Evolutionary conservation across 1,140 invertebrate genomes (phyloP).

Genomic region (Cherax quadricarinatus): DNA sequence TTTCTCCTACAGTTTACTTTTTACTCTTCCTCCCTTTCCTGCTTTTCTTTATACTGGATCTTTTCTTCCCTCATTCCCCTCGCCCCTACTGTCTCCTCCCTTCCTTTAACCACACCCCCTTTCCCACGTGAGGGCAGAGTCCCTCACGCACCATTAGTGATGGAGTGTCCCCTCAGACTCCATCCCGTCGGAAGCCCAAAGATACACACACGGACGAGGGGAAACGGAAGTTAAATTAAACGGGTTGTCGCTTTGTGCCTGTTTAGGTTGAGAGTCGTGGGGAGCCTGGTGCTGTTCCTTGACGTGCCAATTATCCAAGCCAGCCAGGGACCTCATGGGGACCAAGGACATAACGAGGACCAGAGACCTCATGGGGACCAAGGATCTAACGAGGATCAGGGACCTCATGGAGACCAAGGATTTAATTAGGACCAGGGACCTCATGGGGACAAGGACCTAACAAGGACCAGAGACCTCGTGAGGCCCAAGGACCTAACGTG

Average conservation of each 20-base stretch:
- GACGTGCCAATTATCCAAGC: not conserved
- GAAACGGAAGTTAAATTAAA: constrained; percentile 23
- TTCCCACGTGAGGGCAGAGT: constrained; percentile 33
- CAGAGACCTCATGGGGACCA: too few species aligned
- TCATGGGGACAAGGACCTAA: not conserved
- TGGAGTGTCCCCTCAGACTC: constrained; percentile 21
- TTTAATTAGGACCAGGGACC: too few species aligned
- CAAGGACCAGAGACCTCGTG: too few species aligned
- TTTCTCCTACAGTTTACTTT: not conserved
- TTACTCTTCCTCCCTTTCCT: not conserved
- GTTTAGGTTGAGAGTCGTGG: not conserved
- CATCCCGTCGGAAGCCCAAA: constrained; percentile 36
- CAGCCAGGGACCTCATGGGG: too few species aligned
- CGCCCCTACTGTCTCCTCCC: not conserved
- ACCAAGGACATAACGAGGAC: too few species aligned
- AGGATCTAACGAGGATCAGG: too few species aligned
- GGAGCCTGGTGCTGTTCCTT: not conserved
- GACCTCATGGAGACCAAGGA: too few species aligned
- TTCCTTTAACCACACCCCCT: not conserved
- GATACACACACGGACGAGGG: constrained; percentile 34
- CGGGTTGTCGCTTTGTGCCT: constrained; percentile 22
- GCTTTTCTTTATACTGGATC: too few species aligned
- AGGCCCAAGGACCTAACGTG: too few species aligned
- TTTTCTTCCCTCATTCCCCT: not conserved
- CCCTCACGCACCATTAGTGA: constrained; percentile 34